Evolutionary conservation across 2,888 invertebrate genomes (phyloP).

Genomic region (Laspeyria flexula): DNA sequence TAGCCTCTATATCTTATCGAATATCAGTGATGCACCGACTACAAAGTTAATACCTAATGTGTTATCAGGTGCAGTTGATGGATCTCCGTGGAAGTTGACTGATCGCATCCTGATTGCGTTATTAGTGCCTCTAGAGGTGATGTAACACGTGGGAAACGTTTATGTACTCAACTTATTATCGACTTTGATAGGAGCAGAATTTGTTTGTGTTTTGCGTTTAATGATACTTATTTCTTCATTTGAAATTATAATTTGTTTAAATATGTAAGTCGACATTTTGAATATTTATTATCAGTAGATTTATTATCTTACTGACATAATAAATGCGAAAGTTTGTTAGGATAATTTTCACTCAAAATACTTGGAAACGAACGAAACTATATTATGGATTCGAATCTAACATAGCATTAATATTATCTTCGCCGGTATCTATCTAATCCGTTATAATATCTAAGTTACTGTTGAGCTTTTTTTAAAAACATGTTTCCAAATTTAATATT

Average conservation of each 20-base stretch:
- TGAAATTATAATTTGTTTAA: background rate
- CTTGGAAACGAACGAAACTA: too few species aligned
- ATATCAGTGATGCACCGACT: conserved; percentile 1
- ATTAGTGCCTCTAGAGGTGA: conserved; percentile 4
- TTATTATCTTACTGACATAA: too few species aligned
- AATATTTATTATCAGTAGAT: too few species aligned
- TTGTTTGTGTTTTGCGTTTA: background rate
- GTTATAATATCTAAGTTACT: too few species aligned
- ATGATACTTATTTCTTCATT: background rate
- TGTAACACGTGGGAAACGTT: conserved; percentile 8
- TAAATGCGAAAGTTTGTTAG: too few species aligned
- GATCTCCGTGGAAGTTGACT: conserved; percentile 52
- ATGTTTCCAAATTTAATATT: too few species aligned
- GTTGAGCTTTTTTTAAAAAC: too few species aligned
- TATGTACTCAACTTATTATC: background rate
- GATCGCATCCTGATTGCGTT: conserved; percentile 45
- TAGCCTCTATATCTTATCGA: conserved; percentile 9
- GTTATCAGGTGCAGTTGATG: conserved; percentile 48
- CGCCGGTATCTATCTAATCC: too few species aligned
- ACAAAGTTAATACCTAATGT: conserved; percentile 37
- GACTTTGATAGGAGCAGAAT: background rate
- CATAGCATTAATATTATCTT: too few species aligned
- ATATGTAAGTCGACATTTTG: too few species aligned
- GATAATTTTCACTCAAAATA: too few species aligned
- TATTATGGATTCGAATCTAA: too few species aligned